phyloP scores from a whole-genome alignment of 37 sponge, comb jelly and placozoan genomes.

The Lycopodina hypogea region DNA sequence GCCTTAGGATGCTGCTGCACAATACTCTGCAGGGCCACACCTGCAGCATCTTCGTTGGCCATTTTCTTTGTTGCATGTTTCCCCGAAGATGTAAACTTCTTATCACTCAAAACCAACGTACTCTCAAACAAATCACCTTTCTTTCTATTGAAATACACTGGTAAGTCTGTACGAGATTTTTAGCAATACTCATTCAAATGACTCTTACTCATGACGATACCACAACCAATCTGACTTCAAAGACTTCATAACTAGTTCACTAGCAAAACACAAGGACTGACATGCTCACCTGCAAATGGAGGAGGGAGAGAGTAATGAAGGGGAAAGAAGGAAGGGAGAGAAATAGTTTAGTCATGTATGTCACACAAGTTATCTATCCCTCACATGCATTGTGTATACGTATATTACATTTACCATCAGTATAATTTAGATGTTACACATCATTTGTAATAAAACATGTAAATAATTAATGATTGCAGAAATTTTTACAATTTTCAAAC shows the following conservation, averaged over 20 bases:
- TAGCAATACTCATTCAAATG: constrained; percentile 53
- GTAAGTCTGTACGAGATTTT: constrained; percentile 11
- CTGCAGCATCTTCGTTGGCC: constrained; percentile 67
- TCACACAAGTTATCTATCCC: too few species aligned
- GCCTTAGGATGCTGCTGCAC: not conserved
- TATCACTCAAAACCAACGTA: constrained; percentile 8
- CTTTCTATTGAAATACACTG: constrained; percentile 19
- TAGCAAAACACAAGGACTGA: not conserved
- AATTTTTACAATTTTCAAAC: too few species aligned
- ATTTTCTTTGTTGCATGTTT: constrained; percentile 36
- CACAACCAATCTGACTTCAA: not conserved
- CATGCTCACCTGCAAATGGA: constrained; percentile 3
- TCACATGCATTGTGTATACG: too few species aligned
- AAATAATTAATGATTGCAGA: too few species aligned
- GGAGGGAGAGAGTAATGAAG: not conserved
- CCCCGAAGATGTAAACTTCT: not conserved
- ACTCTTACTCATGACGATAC: constrained; percentile 45
- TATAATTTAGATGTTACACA: too few species aligned
- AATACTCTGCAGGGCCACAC: constrained; percentile 19
- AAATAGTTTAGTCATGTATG: too few species aligned
- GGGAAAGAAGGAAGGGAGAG: too few species aligned
- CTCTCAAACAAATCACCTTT: constrained; percentile 14
- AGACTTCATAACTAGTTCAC: not conserved
- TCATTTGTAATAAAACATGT: too few species aligned
- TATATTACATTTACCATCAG: too few species aligned